Evolutionary conservation across 2,797 vertebrate species (phyloP), one percentile per base, ranked within the genome.

Genomic region (Scarus forsteni): DNA sequence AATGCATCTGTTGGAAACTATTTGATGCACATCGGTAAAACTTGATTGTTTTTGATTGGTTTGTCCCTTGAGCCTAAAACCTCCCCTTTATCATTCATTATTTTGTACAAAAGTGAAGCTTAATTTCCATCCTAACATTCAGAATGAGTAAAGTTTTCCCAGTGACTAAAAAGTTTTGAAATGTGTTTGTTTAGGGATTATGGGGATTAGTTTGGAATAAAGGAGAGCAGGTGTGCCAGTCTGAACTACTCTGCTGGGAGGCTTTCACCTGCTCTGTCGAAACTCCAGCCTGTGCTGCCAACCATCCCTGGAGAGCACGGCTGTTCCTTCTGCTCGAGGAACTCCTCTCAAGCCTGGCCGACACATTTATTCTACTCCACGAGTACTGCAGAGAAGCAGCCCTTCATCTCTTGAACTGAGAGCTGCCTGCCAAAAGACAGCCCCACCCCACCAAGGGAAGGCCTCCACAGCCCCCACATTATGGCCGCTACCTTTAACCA

Each of bases 241-340:
- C 68, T 70, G 60, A 54, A 78, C 74, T 39, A 60, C 39, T 7
- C 66, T 79, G 70, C 80, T 67, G 70, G 70, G 70, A 86, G 55
- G 34, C 54, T 77, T 79, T 77, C 73, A 77, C 80, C 70, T 85
- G 78, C 81, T 86, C 77, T 73, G 73, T 60, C 74, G 76, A 49
- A 45, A 65, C 16, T 77, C 64, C 79, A 73, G 64, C 54, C 43
- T 34, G 66, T 39, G 77, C 71, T 59, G 65, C 75, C 81, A 84
- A 45, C 19, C 15, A 8, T 79, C 81, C 62, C 84, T 44, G 27
- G 74, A 60, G 84, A 73, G 69, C 49, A 3, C 27, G 36, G 78
- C 73, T 52, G 70, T 74, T 79, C 80, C 75, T 85, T 80, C 78
- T 86, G 88, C 88, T 77, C 27, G 52, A 88, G 62, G 77, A 87